Base-by-base conservation (phyloP, 2,113 vertebrate genomes). In the Pedetes capensis region DNA sequence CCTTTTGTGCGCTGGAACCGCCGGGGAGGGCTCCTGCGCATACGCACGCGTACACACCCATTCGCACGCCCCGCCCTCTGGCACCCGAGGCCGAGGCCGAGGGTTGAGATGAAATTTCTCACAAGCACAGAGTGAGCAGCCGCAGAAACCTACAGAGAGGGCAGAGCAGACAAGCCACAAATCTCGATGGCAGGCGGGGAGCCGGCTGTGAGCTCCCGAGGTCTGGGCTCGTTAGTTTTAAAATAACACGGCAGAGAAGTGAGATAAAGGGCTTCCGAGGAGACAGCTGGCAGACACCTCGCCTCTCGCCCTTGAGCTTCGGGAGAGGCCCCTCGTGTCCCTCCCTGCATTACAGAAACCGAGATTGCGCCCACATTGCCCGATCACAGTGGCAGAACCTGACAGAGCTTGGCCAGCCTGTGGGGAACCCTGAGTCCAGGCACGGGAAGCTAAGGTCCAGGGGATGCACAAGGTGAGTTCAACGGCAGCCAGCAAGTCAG, bases 201-300 rank as follows among this genome's bases (percentile, higher is more conserved):
- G 87, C 81, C 59, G 89, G 69, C 89, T 0, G 84, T 0, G 3
- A 92, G 93, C 96, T 95, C 93, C 68, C 61, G 72, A 92, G 88
- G 81, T 74, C 95, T 86, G 85, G 76, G 84, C 94, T 97, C 68
- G 57, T 97, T 97, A 93, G 94, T 79, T 97, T 96, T 96, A 95
- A 95, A 97, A 96, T 94, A 96, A 97, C 95, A 96, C 61, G 63
- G 87, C 57, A 23, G 32, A 97, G 95, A 83, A 93, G 74, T 25
- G 68, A 96, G 96, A 95, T 96, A 78, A 96, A 96, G 88, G 92
- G 87, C 84, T 96, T 84, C 64, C 4, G 34, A 16, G 22, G 55
- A 91, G 82, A 82, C 84, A 82, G 72, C 75, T 86, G 95, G 85
- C 96, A 94, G 95, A 64, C 29, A n/a, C 66, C 39, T 32, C 0